Base-by-base conservation (phyloP, 2,113 vertebrate species). In the Donacobius atricapilla region DNA sequence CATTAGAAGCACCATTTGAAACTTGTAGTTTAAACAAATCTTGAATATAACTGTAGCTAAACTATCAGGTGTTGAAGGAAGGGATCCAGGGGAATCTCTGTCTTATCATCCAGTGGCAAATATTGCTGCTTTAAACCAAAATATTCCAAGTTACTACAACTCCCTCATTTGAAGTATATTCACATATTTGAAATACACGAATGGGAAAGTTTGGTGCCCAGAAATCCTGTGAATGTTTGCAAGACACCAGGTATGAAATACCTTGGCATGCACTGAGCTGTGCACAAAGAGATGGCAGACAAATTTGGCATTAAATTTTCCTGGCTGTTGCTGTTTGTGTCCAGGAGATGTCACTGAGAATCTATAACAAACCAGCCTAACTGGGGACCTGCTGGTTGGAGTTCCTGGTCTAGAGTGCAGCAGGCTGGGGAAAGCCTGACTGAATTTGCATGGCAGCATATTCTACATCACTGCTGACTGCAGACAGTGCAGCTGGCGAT, bases 311-410 rank as follows among this genome's bases (percentile, higher is more conserved):
- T 60, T 92, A 39, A 4, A 6, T 66, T 76, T 78, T 47, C 25
- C 37, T 44, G 64, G 71, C 35, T 18, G 5, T 85, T 96, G 22
- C 93, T 77, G 40, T 23, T 66, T 40, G 23, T 57, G 51, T 72
- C 96, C 97, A 95, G 93, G 40, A 93, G 95, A 58, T 94, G 96
- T 95, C 96, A 88, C 83, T 94, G 65, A 81, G 77, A 66, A 92
- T 22, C 83, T 92, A 12, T 35, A 65, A 58, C 47, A 73, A 87
- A 60, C 56, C 57, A 18, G 20, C 39, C 30, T 31, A 11, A n/a
- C 54, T 11, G 64, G 17, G 25, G 31, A 27, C n/a, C n/a, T 65
- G 72, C 64, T 48, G 45, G 5, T 17, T 30, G 35, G 13, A 22
- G 31, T 33, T 81, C n/a, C 56, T 56, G 69, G 27, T 61, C 30